Evolutionary conservation across 1,140 invertebrate species (phyloP).

Genomic region (Drosophila elegans): DNA sequence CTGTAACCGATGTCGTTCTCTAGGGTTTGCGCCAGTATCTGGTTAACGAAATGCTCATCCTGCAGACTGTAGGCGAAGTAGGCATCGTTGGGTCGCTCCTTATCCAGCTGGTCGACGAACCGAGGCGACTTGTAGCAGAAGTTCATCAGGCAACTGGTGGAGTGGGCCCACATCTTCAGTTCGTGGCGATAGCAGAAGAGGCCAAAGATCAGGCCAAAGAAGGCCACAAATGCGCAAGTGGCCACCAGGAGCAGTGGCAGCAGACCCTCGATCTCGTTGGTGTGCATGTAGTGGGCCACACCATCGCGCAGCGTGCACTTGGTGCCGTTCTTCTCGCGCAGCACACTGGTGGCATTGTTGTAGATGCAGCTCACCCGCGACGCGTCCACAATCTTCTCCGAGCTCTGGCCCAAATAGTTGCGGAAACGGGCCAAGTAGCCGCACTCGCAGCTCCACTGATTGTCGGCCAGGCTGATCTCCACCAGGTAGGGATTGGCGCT

Average conservation of each 20-base stretch:
- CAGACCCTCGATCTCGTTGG: conserved; percentile 92
- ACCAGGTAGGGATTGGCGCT: conserved; percentile 91
- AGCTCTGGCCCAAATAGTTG: conserved; percentile 90
- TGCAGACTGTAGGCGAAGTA: conserved; percentile 96
- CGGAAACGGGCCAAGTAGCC: conserved; percentile 91
- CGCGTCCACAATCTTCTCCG: conserved; percentile 90
- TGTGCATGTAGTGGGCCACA: conserved; percentile 89
- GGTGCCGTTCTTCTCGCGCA: conserved; percentile 89
- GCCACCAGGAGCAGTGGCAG: conserved; percentile 91
- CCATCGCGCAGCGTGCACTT: conserved; percentile 89
- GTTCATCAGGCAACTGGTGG: conserved; percentile 90
- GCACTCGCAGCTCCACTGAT: conserved; percentile 96
- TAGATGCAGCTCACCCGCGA: conserved; percentile 89
- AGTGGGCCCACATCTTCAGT: conserved; percentile 94
- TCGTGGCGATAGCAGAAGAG: conserved; percentile 93
- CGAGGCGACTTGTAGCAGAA: conserved; percentile 93
- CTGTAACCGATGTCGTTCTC: conserved; percentile 92
- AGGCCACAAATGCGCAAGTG: conserved; percentile 90
- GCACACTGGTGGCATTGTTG: conserved; percentile 88
- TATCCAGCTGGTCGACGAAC: conserved; percentile 90
- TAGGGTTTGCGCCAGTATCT: conserved; percentile 92
- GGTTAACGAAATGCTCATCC: conserved; percentile 94
- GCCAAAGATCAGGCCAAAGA: conserved; percentile 90
- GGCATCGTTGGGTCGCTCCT: conserved; percentile 94
- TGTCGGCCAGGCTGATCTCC: conserved; percentile 92